Evolutionary conservation across 2,113 vertebrate species (phyloP).

Genomic region (Gallinago jamesoni): DNA sequence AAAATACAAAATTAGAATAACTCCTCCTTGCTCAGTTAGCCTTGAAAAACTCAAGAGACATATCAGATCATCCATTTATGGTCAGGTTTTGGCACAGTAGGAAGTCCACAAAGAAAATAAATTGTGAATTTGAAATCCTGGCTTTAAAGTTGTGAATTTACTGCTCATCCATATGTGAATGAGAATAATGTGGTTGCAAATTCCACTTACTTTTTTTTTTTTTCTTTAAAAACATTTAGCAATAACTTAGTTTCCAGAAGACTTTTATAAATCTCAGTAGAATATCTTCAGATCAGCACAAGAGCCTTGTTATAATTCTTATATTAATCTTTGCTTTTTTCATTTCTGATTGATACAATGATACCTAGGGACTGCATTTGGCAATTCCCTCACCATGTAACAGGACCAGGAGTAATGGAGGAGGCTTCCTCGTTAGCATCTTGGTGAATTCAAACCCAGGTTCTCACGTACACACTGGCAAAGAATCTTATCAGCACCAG

Average conservation of each 20-base stretch:
- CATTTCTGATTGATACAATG: not conserved
- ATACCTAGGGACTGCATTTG: not conserved
- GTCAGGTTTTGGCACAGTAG: slow-evolving; percentile 1
- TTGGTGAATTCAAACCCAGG: not conserved
- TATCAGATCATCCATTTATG: not conserved
- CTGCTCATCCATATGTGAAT: not conserved
- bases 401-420: not conserved
- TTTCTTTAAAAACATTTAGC: not conserved
- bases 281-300: not conserved
- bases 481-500: not conserved
- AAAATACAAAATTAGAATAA: not conserved
- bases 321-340: not conserved
- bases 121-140: not conserved
- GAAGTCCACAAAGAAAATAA: not conserved
- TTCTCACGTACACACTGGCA: not conserved
- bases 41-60: not conserved
- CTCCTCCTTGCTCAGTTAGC: not conserved
- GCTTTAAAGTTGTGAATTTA: not conserved
- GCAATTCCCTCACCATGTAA: not conserved
- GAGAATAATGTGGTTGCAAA: not conserved
- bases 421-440: not conserved
- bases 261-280: not conserved
- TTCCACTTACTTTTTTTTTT: not conserved
- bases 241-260: not conserved
- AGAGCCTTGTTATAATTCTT: not conserved